Evolutionary conservation across 1,140 invertebrate genomes (phyloP).

Genomic region (Penaeus japonicus): DNA sequence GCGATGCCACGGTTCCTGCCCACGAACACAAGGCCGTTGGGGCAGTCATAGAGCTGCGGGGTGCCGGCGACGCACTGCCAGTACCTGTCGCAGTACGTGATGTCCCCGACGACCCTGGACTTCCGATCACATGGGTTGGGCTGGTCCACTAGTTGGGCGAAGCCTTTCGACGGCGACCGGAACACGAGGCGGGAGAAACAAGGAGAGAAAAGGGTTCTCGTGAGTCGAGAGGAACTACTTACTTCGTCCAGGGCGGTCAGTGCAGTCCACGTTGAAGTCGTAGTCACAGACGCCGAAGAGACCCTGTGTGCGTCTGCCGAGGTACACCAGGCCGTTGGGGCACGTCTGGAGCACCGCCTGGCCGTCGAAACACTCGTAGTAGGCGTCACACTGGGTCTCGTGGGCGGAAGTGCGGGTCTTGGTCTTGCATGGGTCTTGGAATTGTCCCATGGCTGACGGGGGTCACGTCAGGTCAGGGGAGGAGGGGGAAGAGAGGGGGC

Average conservation of each 20-base stretch:
- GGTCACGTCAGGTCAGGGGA: constrained; percentile 27
- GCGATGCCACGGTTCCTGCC: constrained; percentile 85
- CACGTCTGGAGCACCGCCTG: constrained; percentile 63
- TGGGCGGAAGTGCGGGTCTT: constrained; percentile 61
- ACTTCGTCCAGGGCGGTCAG: constrained; percentile 61
- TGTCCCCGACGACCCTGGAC: constrained; percentile 76
- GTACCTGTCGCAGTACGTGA: constrained; percentile 85
- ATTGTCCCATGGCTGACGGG: constrained; percentile 20
- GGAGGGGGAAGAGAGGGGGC: neutral
- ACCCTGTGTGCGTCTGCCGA: constrained; percentile 61
- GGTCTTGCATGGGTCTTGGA: constrained; percentile 58
- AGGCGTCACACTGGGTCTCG: constrained; percentile 65
- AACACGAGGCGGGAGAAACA: neutral
- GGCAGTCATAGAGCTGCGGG: constrained; percentile 85
- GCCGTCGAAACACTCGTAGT: constrained; percentile 64
- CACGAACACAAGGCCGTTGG: constrained; percentile 87
- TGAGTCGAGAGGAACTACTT: constrained; percentile 57
- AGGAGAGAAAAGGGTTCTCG: neutral
- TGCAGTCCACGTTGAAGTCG: constrained; percentile 65
- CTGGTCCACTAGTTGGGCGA: constrained; percentile 64
- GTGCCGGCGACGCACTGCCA: constrained; percentile 84
- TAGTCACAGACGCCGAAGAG: constrained; percentile 64
- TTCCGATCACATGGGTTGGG: constrained; percentile 82
- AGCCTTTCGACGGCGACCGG: neutral
- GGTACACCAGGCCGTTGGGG: constrained; percentile 66